phyloP scores from a whole-genome alignment of 2,113 vertebrate species.

The Crotophaga sulcirostris region DNA sequence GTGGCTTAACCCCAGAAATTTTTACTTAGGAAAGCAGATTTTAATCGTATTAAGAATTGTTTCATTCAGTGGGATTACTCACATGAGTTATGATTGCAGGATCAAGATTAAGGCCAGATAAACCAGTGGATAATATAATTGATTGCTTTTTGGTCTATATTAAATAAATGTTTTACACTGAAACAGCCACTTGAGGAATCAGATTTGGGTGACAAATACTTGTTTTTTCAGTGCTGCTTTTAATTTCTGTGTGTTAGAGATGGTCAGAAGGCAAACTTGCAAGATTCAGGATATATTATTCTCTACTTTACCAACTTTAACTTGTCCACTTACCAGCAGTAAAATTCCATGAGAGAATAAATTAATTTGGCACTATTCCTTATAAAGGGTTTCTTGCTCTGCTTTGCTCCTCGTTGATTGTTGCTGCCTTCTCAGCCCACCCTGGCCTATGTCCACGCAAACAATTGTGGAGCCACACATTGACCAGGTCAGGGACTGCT shows the following conservation, averaged over 20 bases:
- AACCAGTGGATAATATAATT: background rate
- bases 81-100: background rate
- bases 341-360: background rate
- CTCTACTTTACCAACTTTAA: background rate
- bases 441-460: background rate
- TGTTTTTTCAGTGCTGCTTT: background rate
- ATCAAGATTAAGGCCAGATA: background rate
- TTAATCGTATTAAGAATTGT: background rate
- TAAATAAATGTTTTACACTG: background rate
- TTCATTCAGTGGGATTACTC: background rate
- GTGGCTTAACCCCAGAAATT: background rate
- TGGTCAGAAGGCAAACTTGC: background rate
- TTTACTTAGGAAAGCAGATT: background rate
- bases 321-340: background rate
- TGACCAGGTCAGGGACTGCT: background rate
- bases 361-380: background rate
- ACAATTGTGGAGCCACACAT: background rate
- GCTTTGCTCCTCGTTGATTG: rapidly evolving
- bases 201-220: background rate
- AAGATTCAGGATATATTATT: background rate
- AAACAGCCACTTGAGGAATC: background rate
- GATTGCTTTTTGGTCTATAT: background rate
- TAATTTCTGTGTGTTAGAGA: background rate
- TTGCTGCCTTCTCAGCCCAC: background rate
- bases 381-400: background rate